A percentile compares a stretch with the other conserved stretches of the same genome.
These are phyloP conservation scores for Arothron firmamentum DNA, from an alignment of 2,113 vertebrate species.

Conservation along the genomic window DNA sequence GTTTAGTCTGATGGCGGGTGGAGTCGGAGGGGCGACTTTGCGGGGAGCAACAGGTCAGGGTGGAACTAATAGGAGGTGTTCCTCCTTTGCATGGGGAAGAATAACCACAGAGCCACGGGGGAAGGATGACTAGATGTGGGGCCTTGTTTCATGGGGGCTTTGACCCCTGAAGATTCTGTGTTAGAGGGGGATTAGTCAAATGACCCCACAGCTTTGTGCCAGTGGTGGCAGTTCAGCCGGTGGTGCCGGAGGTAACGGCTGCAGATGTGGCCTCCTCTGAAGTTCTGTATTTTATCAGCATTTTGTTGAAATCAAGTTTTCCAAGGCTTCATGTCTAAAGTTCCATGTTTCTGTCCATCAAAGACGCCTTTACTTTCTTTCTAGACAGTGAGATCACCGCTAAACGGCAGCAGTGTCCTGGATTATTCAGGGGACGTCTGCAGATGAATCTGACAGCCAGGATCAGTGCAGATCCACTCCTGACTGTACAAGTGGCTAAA, in stretches of 20 bases:
- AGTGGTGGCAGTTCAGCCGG: conserved; percentile 65
- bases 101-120: conserved; percentile 43
- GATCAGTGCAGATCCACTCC: neutral
- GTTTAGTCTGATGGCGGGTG: conserved; percentile 37
- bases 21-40: conserved; percentile 36
- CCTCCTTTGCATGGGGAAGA: conserved; percentile 57
- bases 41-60: conserved; percentile 39
- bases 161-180: conserved; percentile 47
- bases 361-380: no score
- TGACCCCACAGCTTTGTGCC: conserved; percentile 65
- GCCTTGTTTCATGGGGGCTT: conserved; percentile 57
- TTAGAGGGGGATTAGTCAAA: conserved; percentile 52
- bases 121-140: conserved; percentile 66
- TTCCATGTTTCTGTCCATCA: no score
- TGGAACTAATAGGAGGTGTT: conserved; percentile 75
- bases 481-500: conserved; percentile 5
- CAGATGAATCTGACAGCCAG: conserved; percentile 2
- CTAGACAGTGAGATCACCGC: no score
- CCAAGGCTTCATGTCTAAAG: no score
- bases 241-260: conserved; percentile 53
- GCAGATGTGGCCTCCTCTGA: no score
- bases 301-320: no score
- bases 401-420: neutral
- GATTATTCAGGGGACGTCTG: conserved; percentile 1
- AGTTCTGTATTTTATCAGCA: no score